phyloP scores from a whole-genome alignment of 2,797 vertebrate genomes.

The Mus minutoides region DNA sequence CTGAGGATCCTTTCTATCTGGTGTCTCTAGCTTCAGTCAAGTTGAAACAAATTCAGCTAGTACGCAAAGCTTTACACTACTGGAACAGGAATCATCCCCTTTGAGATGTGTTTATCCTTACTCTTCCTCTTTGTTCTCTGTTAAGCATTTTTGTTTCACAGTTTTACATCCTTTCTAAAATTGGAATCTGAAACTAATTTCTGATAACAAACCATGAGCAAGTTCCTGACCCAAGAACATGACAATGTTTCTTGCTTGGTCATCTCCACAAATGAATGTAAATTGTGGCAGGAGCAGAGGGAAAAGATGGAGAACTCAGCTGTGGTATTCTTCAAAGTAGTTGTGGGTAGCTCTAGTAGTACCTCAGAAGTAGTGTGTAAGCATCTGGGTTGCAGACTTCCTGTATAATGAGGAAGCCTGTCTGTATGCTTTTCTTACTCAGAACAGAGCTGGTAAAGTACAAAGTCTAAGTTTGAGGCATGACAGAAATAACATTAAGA shows the following conservation, averaged over 20 bases:
- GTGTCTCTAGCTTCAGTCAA: background rate
- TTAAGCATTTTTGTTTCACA: conserved; percentile 13
- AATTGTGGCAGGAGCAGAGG: conserved; percentile 15
- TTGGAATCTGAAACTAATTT: conserved; percentile 24
- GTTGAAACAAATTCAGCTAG: background rate
- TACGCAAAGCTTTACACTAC: background rate
- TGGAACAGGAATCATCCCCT: background rate
- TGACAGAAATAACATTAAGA: background rate
- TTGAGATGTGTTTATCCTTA: conserved; percentile 36
- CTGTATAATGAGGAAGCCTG: conserved; percentile 8
- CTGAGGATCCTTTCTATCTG: background rate
- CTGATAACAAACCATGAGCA: background rate
- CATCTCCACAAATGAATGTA: conserved; percentile 30
- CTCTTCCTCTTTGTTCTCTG: background rate
- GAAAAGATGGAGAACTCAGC: background rate
- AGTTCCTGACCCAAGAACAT: background rate
- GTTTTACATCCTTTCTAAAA: conserved; percentile 44
- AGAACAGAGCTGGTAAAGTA: background rate
- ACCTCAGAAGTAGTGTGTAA: conserved; percentile 5
- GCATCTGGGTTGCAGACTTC: background rate
- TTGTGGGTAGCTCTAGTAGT: background rate
- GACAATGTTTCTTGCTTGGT: background rate
- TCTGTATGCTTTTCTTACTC: conserved; percentile 31
- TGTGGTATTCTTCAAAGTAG: conserved; percentile 1
- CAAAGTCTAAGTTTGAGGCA: conserved; percentile 32